Conservation (phyloP, 2,113 vertebrate species). For the Leptocoma aspasia region DNA sequence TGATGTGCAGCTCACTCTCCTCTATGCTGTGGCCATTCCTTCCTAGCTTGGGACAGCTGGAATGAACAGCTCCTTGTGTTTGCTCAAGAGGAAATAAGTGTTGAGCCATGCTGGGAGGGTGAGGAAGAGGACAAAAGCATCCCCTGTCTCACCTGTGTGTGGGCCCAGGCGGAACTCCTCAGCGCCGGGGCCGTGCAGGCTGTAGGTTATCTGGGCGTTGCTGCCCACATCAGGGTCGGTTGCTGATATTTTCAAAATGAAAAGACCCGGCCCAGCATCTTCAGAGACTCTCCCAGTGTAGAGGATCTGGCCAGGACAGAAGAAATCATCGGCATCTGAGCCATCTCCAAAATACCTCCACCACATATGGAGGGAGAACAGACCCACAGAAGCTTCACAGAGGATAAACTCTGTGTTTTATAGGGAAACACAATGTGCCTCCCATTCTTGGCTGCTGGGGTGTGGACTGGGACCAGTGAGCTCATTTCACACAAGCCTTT, state of each 20-base stretch:
- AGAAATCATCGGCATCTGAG: neutral
- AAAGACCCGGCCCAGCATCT: constrained; percentile 76
- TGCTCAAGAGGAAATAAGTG: neutral
- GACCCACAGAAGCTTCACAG: neutral
- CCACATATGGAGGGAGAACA: rapidly evolving
- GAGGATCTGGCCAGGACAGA: constrained; percentile 74
- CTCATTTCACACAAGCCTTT: constrained; percentile 30
- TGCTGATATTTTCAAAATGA: constrained; percentile 87
- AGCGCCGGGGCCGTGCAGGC: constrained; percentile 85
- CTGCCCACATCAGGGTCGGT: constrained; percentile 83
- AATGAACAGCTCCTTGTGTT: neutral
- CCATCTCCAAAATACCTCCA: neutral
- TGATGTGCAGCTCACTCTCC: neutral
- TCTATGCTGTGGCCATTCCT: neutral
- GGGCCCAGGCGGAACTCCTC: constrained; percentile 87
- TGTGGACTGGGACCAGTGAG: neutral
- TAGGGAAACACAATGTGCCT: neutral
- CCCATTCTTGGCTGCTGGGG: neutral
- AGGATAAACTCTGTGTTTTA: neutral
- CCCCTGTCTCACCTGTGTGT: constrained; percentile 80
- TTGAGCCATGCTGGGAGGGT: neutral
- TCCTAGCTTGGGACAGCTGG: neutral
- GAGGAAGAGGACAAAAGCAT: neutral
- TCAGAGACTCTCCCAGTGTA: constrained; percentile 87
- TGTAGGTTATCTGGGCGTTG: constrained; percentile 87